Conservation (phyloP, 2,888 invertebrate species). For the Ophonus ardosiacus region DNA sequence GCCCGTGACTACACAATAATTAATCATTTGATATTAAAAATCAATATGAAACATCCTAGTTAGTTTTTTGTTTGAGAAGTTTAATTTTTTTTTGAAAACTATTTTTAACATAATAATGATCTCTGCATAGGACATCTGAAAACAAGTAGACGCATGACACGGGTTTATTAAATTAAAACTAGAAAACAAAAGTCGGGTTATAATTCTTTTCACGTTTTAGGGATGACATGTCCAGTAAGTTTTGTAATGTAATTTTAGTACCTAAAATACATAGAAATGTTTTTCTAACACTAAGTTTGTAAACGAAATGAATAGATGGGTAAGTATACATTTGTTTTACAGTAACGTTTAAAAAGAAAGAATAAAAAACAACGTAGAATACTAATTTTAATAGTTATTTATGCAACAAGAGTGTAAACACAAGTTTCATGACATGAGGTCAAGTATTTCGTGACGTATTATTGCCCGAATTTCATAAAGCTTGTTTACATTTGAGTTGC, state of each 20-base stretch:
- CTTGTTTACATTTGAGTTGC: too few species aligned
- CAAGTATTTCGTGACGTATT: too few species aligned
- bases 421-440: too few species aligned
- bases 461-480: too few species aligned
- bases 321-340: not conserved
- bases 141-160: not conserved
- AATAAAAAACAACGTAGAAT: too few species aligned
- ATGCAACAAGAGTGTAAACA: too few species aligned
- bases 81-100: not conserved
- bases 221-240: constrained; percentile 12
- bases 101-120: not conserved
- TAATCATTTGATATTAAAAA: too few species aligned
- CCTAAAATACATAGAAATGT: constrained; percentile 8
- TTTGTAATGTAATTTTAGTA: constrained; percentile 12
- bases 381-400: too few species aligned
- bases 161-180: constrained; percentile 33
- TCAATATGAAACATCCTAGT: too few species aligned
- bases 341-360: too few species aligned
- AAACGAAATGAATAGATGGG: not conserved
- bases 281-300: not conserved
- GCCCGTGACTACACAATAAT: too few species aligned
- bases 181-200: constrained; percentile 12
- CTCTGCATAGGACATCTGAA: not conserved
- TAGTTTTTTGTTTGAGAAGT: not conserved
- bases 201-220: constrained; percentile 27